Evolutionary conservation across 2,797 vertebrate genomes (phyloP), one percentile per base, ranked within the genome.

Genomic region (Leucoraja ocellata): DNA sequence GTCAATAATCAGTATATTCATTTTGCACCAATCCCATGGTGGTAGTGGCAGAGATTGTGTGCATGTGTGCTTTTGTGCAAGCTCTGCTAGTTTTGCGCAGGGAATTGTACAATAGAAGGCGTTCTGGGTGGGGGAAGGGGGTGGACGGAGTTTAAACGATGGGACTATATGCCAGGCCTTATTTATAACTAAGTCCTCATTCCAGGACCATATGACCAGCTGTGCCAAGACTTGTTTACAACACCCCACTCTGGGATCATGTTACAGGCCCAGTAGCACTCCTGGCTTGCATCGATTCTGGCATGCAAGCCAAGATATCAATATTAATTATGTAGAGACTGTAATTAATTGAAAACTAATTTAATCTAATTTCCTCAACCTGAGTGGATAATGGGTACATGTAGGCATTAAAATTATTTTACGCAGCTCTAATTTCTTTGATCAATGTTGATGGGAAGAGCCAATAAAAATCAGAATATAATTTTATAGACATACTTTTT

Each of bases 261-360:
- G 63, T 88, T 88, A 18, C 84, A 88, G 63, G n/a, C 84, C 16
- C 84, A 88, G 84, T 88, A 88, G 84, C 84, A 88, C 61, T 88
- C 61, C 84, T 88, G 84, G 84, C 84, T 88, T 88, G 84, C 84
- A 88, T 88, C 84, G 84, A 88, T 88, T 88, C 84, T 88, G 84
- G 84, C 84, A 68, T 88, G n/a, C 84, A 88, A 36, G 84, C 61
- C 84, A 36, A 88, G 84, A 88, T 88, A 88, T 88, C 84, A 88
- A 88, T 88, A 88, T 88, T 88, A 88, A 88, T 88, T 88, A 88
- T 88, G 84, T 88, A 88, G 63, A 88, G 84, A 88, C n/a, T 88
- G 84, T 88, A 88, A 88, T 88, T 88, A 88, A 88, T 88, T 88
- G 84, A 88, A 88, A 88, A 88, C 84, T 88, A 88, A 88, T 88